Conservation (phyloP, 2,797 vertebrate species). For the Paratrypauchen microcephalus region DNA sequence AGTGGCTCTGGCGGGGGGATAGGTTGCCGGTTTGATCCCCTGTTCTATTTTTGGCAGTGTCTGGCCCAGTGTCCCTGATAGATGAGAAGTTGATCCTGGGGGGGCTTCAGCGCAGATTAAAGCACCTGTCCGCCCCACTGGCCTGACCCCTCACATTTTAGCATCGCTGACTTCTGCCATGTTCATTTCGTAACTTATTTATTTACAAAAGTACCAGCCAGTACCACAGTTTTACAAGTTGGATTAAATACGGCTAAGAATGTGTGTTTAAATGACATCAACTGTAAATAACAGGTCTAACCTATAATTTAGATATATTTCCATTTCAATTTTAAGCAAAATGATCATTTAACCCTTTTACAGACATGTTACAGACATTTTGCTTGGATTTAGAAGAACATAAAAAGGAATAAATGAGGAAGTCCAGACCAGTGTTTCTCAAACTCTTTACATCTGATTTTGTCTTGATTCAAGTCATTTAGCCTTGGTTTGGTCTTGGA, state of each 20-base stretch:
- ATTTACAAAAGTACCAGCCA: not conserved
- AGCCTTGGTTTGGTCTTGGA: not conserved
- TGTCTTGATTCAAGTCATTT: not conserved
- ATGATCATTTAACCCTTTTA: too few species aligned
- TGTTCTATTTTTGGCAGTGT: not conserved
- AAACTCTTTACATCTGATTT: not conserved
- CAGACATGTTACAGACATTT: too few species aligned
- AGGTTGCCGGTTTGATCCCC: slow-evolving; percentile 1
- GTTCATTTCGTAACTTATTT: not conserved
- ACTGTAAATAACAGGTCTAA: not conserved
- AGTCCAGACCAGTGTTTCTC: not conserved
- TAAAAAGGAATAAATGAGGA: too few species aligned
- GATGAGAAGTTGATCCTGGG: slow-evolving; percentile 2
- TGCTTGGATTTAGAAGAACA: too few species aligned
- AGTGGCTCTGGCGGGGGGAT: not conserved
- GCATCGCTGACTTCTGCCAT: not conserved
- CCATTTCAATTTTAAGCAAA: too few species aligned
- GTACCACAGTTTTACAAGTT: not conserved
- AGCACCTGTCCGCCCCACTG: slow-evolving; percentile 23
- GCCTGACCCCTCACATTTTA: slow-evolving; percentile 4
- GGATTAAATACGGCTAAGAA: not conserved
- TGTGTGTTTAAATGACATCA: not conserved
- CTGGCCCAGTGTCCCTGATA: slow-evolving; percentile 8
- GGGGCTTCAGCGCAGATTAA: slow-evolving; percentile 22
- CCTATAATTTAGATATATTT: too few species aligned